Conservation (phyloP, 2,113 vertebrate species). For the Sylvietta virens region DNA sequence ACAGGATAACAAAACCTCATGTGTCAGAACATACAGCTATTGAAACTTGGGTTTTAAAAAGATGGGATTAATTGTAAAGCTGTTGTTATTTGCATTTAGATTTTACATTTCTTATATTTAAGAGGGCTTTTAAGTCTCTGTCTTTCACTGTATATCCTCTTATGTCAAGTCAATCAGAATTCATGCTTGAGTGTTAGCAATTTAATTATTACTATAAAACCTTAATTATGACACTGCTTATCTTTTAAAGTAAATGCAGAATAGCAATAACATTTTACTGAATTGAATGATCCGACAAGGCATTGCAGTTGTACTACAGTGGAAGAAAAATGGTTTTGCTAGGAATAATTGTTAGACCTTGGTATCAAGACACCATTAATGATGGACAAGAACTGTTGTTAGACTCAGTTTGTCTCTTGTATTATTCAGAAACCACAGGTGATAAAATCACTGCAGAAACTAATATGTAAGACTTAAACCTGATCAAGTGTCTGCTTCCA, state of each 20-base stretch:
- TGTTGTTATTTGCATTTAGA: conserved; percentile 24
- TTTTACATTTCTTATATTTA: conserved; percentile 23
- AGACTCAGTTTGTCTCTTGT: neutral
- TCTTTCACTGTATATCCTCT: conserved; percentile 21
- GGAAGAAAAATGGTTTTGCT: neutral
- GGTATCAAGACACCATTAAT: neutral
- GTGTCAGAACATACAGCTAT: neutral
- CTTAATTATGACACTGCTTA: neutral
- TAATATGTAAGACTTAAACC: neutral
- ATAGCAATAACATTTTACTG: neutral
- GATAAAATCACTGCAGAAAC: neutral
- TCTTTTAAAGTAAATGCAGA: conserved; percentile 27
- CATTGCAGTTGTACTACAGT: neutral
- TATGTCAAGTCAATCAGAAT: conserved; percentile 21
- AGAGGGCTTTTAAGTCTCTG: neutral
- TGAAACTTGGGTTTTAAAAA: neutral
- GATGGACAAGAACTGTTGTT: neutral
- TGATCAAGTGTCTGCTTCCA: neutral
- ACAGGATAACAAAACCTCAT: neutral
- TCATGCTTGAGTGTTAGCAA: neutral
- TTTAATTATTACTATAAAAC: conserved; percentile 25
- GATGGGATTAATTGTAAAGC: conserved; percentile 35
- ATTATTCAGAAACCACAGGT: neutral
- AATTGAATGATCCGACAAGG: neutral
- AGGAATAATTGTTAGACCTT: neutral